Base-by-base conservation (phyloP, 2,888 invertebrate species). In the Laothoe populi region DNA sequence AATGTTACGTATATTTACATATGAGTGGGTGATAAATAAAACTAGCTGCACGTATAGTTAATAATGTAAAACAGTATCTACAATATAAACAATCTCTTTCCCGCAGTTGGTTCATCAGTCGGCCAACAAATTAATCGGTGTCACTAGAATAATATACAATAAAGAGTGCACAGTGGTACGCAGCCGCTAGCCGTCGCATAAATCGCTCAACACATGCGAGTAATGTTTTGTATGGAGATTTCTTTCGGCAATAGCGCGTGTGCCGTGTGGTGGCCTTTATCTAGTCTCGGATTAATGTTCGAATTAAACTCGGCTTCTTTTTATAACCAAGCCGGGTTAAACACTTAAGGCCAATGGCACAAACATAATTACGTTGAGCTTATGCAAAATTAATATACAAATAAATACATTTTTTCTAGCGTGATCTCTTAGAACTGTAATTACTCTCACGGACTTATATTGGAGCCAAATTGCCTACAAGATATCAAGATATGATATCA, bases 221-320 rank as follows among this genome's bases (percentile, higher is more conserved):
- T 91, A 90, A 92, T 91, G 92, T 92, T 92, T 91, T 92, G 92
- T 92, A 92, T 92, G 89, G 91, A 92, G 92, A 90, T 92, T 92
- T 92, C 92, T 92, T 92, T 92, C 92, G 86, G 86, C 92, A 85
- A 82, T 75, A 78, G 79, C 75, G 73, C 79, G 81, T 82, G 76
- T 78, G 82, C 80, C 80, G 84, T 86, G 86, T 84, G 77, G 82
- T 88, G 86, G 87, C 85, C 88, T 88, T 86, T 89, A 90, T 91
- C 92, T 91, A 90, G 87, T 84, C 82, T 83, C 84, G 85, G 85
- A 91, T 89, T 89, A 88, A 91, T 88, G 83, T 82, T 82, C 83
- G 81, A 87, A 86, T 87, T 90, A 84, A 86, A 88, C 74, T 74
- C 67, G 65, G 64, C 70, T 74, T 69, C 65, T 75, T 78, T 79